Evolutionary conservation across 1,140 invertebrate species (phyloP).

Genomic region (Penaeus vannamei): DNA sequence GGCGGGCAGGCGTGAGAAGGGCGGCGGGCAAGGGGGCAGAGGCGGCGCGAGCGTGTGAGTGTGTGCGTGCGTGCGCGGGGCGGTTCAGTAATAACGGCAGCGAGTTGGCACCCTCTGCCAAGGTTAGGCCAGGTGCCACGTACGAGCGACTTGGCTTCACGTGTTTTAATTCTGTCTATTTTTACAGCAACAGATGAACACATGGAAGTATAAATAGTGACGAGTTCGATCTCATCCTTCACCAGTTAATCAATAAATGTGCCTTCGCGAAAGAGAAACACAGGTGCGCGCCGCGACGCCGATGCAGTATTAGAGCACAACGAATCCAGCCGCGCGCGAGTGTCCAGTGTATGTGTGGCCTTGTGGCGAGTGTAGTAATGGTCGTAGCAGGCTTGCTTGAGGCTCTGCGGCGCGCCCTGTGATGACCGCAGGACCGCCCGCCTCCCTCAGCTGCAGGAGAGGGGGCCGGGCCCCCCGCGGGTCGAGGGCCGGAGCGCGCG

Average conservation of each 20-base stretch:
- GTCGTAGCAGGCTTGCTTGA: not conserved
- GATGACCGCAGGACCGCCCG: slow-evolving; percentile 55
- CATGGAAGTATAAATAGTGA: no score
- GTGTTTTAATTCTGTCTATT: no score
- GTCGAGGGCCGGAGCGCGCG: slow-evolving; percentile 36
- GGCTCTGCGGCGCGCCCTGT: slow-evolving; percentile 40
- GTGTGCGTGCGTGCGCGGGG: slow-evolving; percentile 3
- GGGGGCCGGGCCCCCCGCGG: slow-evolving; percentile 36
- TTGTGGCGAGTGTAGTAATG: slow-evolving; percentile 41
- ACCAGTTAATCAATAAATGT: no score
- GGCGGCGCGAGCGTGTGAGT: not conserved
- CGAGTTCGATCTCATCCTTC: no score
- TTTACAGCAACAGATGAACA: no score
- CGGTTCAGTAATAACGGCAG: no score
- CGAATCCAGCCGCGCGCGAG: not conserved
- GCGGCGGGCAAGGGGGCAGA: not conserved
- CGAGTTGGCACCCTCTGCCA: no score
- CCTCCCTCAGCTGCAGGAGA: slow-evolving; percentile 48
- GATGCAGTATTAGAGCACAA: not conserved
- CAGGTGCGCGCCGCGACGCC: no score
- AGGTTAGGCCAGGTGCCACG: no score
- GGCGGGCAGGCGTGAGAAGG: not conserved
- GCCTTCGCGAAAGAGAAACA: no score
- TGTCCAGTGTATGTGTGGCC: slow-evolving; percentile 24
- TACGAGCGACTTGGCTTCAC: no score